Percentiles rank a stretch among this genome's conserved stretches.
Conservation (phyloP, 2,113 vertebrate genomes). For the Epinephelus fuscoguttatus region DNA sequence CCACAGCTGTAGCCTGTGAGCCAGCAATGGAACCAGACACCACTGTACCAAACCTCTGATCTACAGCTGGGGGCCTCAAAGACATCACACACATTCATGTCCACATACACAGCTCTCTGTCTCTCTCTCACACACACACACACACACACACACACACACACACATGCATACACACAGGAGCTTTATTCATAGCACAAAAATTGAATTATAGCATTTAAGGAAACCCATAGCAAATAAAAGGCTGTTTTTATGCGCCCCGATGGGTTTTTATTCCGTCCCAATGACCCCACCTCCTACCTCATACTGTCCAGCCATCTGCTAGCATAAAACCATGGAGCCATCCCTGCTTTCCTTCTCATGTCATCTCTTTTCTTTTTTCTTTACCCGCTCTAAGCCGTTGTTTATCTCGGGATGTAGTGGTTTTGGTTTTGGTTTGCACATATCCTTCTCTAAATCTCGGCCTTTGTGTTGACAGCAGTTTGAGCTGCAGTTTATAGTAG, state of each 20-base stretch:
- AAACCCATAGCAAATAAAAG: constrained; percentile 67
- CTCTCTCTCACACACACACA: not conserved
- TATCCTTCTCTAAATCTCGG: constrained; percentile 54
- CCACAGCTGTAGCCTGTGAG: constrained; percentile 53
- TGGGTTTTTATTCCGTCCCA: constrained; percentile 56
- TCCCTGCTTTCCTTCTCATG: constrained; percentile 21
- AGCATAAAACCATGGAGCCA: constrained; percentile 27
- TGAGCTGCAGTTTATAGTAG: constrained; percentile 52
- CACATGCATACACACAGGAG: constrained; percentile 18
- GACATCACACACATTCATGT: constrained; percentile 12
- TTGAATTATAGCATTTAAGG: constrained; percentile 68
- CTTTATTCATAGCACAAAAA: constrained; percentile 68
- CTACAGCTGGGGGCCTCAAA: constrained; percentile 59
- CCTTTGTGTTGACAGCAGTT: constrained; percentile 44
- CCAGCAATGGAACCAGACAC: constrained; percentile 47
- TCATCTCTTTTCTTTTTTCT: not conserved
- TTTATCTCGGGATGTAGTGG: constrained; percentile 58
- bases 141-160: not conserved
- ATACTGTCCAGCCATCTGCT: constrained; percentile 74
- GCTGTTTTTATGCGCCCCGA: constrained; percentile 65
- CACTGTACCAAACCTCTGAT: constrained; percentile 53
- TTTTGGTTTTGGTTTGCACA: constrained; percentile 55
- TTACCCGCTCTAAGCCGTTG: constrained; percentile 21
- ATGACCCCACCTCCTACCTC: constrained; percentile 69
- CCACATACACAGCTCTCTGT: constrained; percentile 11